Evolutionary conservation across 1,140 invertebrate genomes (phyloP), one percentile per base, ranked within the genome.

Genomic region (Philopotamus ludificatus): DNA sequence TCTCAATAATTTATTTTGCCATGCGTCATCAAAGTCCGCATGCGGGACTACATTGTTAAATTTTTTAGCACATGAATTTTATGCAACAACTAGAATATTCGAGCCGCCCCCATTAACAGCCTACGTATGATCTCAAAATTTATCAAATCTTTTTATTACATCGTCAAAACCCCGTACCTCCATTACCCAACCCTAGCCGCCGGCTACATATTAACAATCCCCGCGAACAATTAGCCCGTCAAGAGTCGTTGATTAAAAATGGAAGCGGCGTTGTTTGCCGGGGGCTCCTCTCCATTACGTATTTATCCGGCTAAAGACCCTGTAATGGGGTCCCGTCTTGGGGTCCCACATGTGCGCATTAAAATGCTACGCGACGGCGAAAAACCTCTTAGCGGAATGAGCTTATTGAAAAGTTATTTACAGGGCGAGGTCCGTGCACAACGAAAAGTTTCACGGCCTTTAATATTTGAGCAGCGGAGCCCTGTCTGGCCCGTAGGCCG

Each of bases 381-480:
- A 69, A 69, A 69, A 66, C 67, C 67, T 69, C 67, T 69, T 65
- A 69, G 63, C 67, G 60, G 44, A 69, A 69, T 69, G 67, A 69
- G 67, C 67, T 68, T 66, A 69, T 69, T 69, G 67, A 69, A 69
- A 69, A 69, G 63, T 69, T 69, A 69, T 69, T 69, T 69, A 69
- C 67, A 69, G 42, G 57, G 50, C 54, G 8, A 15, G 54, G 61
- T 55, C 50, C 66, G 55, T 53, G 41, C 28, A 49, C 41, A 63
- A 53, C 44, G 67, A 63, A 69, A 66, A 69, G 63, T 69, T 69
- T 69, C 58, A 50, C 53, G 54, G 44, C 21, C 45, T 53, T 69
- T 62, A 69, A 69, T 69, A 69, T 69, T 69, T 69, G 67, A 69
- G 59, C 26, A 25, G 45, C 28, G 39, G 51, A 44, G 41, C 34